phyloP scores from a whole-genome alignment of 2,113 vertebrate genomes.

The Chaetops frenatus region DNA sequence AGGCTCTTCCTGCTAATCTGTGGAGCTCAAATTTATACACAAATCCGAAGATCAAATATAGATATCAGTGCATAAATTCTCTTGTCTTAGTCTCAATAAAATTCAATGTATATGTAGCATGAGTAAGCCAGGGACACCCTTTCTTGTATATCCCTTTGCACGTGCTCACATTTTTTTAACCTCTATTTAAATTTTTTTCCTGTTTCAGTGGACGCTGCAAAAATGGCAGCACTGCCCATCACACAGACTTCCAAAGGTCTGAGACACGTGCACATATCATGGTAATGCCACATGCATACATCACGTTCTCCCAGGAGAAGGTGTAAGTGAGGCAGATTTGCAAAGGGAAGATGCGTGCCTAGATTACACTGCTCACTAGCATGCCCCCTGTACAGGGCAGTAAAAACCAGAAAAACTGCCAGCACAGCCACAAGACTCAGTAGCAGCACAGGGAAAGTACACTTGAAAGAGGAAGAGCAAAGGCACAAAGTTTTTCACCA shows the following conservation, averaged over 20 bases:
- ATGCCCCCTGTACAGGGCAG: neutral
- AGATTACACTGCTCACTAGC: neutral
- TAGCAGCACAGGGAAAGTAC: neutral
- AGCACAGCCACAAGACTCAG: neutral
- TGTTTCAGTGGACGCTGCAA: neutral
- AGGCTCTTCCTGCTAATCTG: neutral
- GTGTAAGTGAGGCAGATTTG: neutral
- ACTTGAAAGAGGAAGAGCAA: neutral
- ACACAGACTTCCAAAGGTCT: neutral
- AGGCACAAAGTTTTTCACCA: neutral
- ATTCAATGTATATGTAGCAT: neutral
- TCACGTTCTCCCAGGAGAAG: fast-evolving
- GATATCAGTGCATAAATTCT: neutral
- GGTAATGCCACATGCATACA: fast-evolving
- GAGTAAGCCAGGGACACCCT: neutral
- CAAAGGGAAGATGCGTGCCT: neutral
- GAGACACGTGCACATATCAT: neutral
- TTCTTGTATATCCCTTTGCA: neutral
- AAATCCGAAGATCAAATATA: neutral
- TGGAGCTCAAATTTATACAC: neutral
- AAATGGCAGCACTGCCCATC: neutral
- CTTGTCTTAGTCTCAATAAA: neutral
- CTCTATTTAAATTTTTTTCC: neutral
- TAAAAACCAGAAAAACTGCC: neutral
- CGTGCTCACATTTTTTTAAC: neutral